phyloP scores from a whole-genome alignment of 2,888 invertebrate species.

The Saturnia pavonia region DNA sequence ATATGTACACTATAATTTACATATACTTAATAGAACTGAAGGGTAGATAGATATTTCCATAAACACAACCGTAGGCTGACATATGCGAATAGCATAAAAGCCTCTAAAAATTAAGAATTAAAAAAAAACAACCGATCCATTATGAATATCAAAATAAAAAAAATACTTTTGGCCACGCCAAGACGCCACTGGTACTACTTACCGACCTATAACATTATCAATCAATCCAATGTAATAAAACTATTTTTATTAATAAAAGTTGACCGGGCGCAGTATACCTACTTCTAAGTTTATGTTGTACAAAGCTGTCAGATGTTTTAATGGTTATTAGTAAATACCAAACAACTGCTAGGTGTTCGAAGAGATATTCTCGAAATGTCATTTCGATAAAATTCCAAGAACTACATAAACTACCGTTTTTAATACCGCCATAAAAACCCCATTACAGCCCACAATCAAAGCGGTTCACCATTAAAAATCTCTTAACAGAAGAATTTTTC shows the following conservation, averaged over 20 bases:
- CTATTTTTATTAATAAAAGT: neutral
- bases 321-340: neutral
- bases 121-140: too few relatives aligned
- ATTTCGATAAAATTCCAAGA: constrained; percentile 26
- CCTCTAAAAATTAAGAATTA: too few relatives aligned
- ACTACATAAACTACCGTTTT: constrained; percentile 24
- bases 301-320: neutral
- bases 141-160: neutral
- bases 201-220: neutral
- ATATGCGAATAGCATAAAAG: too few relatives aligned
- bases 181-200: too few relatives aligned
- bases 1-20: neutral
- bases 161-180: neutral
- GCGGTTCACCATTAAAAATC: constrained; percentile 23
- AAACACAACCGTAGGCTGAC: too few relatives aligned
- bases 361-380: constrained; percentile 4
- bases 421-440: constrained; percentile 17
- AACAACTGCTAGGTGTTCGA: neutral
- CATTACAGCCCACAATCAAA: constrained; percentile 24
- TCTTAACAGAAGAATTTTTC: constrained; percentile 33
- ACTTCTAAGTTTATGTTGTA: neutral
- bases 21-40: neutral
- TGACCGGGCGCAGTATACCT: neutral
- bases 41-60: neutral
- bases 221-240: neutral